Conservation (phyloP, 2,797 vertebrate genomes). For the Acrossocheilus fasciatus region DNA sequence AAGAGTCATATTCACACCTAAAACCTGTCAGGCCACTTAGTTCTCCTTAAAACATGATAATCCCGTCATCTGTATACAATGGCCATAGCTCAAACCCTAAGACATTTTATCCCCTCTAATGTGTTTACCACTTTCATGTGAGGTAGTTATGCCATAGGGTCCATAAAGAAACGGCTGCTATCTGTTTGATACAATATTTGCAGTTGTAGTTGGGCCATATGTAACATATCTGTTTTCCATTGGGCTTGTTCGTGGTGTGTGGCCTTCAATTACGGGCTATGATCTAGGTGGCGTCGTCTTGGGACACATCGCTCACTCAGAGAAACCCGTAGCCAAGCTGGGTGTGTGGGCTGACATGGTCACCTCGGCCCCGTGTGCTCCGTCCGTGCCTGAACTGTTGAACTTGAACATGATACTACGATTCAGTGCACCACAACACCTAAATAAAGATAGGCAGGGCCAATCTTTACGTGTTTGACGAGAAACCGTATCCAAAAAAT, state of each 20-base stretch:
- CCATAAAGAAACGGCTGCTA: conserved; percentile 28
- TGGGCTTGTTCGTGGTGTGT: conserved; percentile 61
- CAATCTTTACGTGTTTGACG: conserved; percentile 47
- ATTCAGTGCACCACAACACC: conserved; percentile 44
- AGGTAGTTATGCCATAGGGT: conserved; percentile 32
- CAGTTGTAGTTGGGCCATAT: conserved; percentile 38
- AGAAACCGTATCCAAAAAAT: conserved; percentile 66
- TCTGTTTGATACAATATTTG: conserved; percentile 43
- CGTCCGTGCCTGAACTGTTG: conserved; percentile 75
- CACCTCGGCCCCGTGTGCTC: conserved; percentile 50
- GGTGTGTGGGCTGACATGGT: conserved; percentile 54
- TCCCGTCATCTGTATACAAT: conserved; percentile 49
- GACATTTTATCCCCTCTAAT: conserved; percentile 33
- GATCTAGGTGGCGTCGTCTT: conserved; percentile 47
- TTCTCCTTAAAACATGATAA: conserved; percentile 48
- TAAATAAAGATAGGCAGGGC: conserved; percentile 59
- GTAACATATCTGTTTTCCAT: conserved; percentile 51
- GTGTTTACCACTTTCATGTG: conserved; percentile 33
- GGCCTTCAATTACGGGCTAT: conserved; percentile 52
- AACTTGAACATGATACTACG: conserved; percentile 77
- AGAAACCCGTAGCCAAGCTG: conserved; percentile 17
- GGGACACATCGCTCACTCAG: conserved; percentile 56
- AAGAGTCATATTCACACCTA: conserved; percentile 56
- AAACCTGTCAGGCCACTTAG: conserved; percentile 63
- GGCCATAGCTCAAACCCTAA: conserved; percentile 34